Base-by-base conservation (phyloP, 2,113 vertebrate genomes). In the Aspiorhynchus laticeps region DNA sequence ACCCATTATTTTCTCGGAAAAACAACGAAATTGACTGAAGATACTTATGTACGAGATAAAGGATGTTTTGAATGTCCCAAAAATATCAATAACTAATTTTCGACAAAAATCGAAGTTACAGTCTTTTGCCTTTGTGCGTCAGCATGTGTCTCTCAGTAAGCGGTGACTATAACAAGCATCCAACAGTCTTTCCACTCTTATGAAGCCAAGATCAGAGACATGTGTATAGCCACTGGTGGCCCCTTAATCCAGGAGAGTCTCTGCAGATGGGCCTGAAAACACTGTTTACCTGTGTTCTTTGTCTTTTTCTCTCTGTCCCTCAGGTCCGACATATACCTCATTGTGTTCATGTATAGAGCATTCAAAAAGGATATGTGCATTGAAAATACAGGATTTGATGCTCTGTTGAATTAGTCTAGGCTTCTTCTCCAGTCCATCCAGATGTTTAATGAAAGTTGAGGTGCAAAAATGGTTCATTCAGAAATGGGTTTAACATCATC, bases 161-260 rank as follows among this genome's bases (percentile, higher is more conserved):
- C 83, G 48, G 51, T 80, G 71, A 73, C 38, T 79, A 89, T 81
- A 88, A 91, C 74, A 79, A 89, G 71, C 71, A 80, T 31, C 80
- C 77, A 84, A 21, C 85, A 82, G 51, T 80, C 69, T 85, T 78
- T 79, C 77, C 61, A 78, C 83, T 87, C 56, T 79, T 84, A 24
- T 63, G 46, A 77, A 69, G 26, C 79, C 77, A 48, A 74, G 31
- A 83, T 77, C 79, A 88, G 63, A 80, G 83, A 43, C 77, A n/a
- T 75, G 74, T 80, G 77, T 73, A 53, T 73, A 83, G 75, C 36
- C 83, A 65, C 53, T 56, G 53, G 53, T 56, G 53, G 53, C 53
- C 56, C 67, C 76, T 19, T 36, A 65, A 78, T 65, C 78, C 79
- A 38, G 46, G 41, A 83, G 81, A 33, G 46, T 48, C 65, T 83